Evolutionary conservation across 1,140 invertebrate species (phyloP).

Genomic region (Drosophila obscura): DNA sequence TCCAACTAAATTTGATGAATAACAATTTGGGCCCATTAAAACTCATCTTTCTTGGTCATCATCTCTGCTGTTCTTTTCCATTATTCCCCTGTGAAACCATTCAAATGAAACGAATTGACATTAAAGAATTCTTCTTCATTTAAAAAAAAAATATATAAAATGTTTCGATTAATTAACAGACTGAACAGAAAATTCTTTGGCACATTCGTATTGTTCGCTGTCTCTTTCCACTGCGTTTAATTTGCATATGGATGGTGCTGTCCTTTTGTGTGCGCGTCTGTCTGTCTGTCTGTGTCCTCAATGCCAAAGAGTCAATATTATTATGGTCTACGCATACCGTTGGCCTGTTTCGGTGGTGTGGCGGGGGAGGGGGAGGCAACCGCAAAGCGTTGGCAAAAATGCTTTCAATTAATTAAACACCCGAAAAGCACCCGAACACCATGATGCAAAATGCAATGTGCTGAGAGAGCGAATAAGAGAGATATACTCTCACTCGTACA

Average conservation of each 20-base stretch:
- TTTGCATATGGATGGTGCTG: constrained; percentile 21
- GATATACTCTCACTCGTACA: neutral
- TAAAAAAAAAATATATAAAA: neutral
- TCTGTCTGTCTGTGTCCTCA: constrained; percentile 19
- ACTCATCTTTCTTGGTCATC: too few relatives aligned
- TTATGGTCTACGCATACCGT: constrained; percentile 34
- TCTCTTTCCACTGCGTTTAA: constrained; percentile 23
- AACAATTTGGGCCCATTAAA: too few relatives aligned
- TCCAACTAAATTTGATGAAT: too few relatives aligned
- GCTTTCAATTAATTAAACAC: constrained; percentile 82
- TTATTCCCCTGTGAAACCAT: too few relatives aligned
- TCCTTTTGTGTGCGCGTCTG: constrained; percentile 17
- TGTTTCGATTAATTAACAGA: constrained; percentile 47
- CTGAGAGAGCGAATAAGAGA: constrained; percentile 29
- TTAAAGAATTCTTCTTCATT: neutral
- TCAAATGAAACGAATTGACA: too few relatives aligned
- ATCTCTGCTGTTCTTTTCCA: too few relatives aligned
- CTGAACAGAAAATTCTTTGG: constrained; percentile 20
- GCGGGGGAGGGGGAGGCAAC: constrained; percentile 20
- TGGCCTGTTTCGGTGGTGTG: neutral
- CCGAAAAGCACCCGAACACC: constrained; percentile 49
- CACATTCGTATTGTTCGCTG: constrained; percentile 12
- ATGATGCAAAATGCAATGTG: constrained; percentile 54
- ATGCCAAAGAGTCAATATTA: constrained; percentile 74
- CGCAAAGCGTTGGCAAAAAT: constrained; percentile 72